Base-by-base conservation (phyloP, 2,797 vertebrate species). In the Alosa sapidissima region DNA sequence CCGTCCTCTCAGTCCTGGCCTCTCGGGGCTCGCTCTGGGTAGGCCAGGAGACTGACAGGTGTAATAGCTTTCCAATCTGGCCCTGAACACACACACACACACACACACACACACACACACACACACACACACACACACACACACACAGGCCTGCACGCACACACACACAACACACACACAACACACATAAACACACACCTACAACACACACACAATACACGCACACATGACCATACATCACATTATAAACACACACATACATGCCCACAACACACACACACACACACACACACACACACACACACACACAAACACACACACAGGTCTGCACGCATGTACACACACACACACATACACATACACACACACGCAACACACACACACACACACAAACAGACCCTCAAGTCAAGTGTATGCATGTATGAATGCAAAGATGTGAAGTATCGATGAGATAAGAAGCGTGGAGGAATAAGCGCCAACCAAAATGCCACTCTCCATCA, bases 61-160 rank as follows among this genome's bases (percentile, higher is more conserved):
- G 87, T 90, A 92, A 91, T 90, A 89, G 88, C 88, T 89, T 89
- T 89, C 86, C 84, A 85, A 85, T 72, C 86, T 85, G 85, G 85
- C 87, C 88, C 87, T 86, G 9, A 72, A 36, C 28, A 68, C 33
- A 5, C 65, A 36, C 65, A 13, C 65, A 36, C 28, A 68, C 28
- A 68, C 13, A 16, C 65, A 68, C 65, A 16, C n/a, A 41, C 28
- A 72, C 60, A 36, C 28, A 68, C 33, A 5, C 65, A 36, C 65
- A 13, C 65, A 36, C 28, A 68, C 28, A 68, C 13, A 14, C 65
- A 68, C 65, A 16, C n/a, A 41, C 36, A 41, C 65, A 28, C 33
- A 28, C 2, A 5, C 33, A 36, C 65, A 4, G 1, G 13, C 51
- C 13, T 52, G 51, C 7, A 54, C 52, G 7, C 11, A 28, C 65